Percentiles rank a stretch among this genome's conserved stretches.
phyloP scores from a whole-genome alignment of 2,797 vertebrate species.

The Epinephelus awoara region DNA sequence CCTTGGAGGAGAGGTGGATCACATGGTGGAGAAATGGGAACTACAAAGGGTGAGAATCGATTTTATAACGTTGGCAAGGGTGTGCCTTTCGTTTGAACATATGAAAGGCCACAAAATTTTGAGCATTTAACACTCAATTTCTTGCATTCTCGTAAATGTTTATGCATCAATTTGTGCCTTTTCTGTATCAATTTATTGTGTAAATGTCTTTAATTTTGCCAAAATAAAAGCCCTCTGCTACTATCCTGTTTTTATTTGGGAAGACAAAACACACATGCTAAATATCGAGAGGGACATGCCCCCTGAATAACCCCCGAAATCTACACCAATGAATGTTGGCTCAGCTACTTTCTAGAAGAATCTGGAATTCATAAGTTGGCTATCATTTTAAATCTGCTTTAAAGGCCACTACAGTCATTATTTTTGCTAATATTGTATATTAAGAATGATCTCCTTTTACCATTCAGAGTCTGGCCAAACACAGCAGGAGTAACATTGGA shows the following conservation, averaged over 20 bases:
- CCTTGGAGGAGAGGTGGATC: constrained; percentile 97
- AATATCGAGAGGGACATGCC: too few relatives aligned
- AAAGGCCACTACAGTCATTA: not conserved
- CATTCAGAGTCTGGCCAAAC: constrained; percentile 95
- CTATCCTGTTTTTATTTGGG: too few relatives aligned
- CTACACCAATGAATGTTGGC: not conserved
- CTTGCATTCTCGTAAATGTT: too few relatives aligned
- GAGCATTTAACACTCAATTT: too few relatives aligned
- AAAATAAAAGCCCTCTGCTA: too few relatives aligned
- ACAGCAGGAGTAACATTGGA: constrained; percentile 95
- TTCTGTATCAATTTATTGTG: too few relatives aligned
- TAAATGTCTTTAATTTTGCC: too few relatives aligned
- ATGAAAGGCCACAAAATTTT: too few relatives aligned
- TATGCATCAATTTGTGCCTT: too few relatives aligned
- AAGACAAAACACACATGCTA: too few relatives aligned
- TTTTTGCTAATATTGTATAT: constrained; percentile 11
- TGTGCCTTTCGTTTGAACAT: too few relatives aligned
- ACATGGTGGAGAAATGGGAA: constrained; percentile 99
- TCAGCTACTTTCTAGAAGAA: constrained; percentile 8
- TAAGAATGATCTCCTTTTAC: constrained; percentile 29
- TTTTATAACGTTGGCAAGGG: constrained; percentile 9
- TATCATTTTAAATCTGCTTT: constrained; percentile 25
- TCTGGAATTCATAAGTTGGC: constrained; percentile 10
- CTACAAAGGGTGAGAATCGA: constrained; percentile 94
- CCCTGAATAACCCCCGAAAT: too few relatives aligned